These are phyloP conservation scores for Xylocampa areola DNA, from an alignment of 2,888 invertebrate species.

Conservation along the genomic window DNA sequence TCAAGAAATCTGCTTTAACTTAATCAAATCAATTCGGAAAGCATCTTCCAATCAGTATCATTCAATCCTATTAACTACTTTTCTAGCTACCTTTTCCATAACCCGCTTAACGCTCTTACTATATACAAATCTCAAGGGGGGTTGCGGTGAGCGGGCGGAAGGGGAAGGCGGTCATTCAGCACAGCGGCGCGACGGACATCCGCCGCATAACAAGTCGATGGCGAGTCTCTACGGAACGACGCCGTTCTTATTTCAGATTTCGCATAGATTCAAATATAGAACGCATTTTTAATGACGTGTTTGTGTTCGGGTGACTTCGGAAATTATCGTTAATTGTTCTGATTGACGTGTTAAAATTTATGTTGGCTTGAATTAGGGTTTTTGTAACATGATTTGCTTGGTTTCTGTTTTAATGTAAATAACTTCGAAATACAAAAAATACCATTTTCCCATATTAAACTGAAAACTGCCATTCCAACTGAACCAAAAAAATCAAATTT, in stretches of 20 bases:
- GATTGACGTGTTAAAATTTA: slow-evolving; percentile 12
- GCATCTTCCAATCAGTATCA: neutral
- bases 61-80: neutral
- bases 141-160: slow-evolving; percentile 75
- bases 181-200: slow-evolving; percentile 90
- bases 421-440: too few species aligned
- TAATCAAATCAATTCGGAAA: neutral
- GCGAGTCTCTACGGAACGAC: slow-evolving; percentile 77
- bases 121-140: slow-evolving; percentile 56
- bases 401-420: too few species aligned
- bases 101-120: slow-evolving; percentile 61
- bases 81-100: slow-evolving; percentile 6
- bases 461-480: too few species aligned
- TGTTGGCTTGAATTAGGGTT: slow-evolving; percentile 3
- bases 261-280: slow-evolving; percentile 78
- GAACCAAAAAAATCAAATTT: too few species aligned
- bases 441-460: too few species aligned
- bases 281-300: slow-evolving; percentile 56
- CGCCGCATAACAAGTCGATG: slow-evolving; percentile 90
- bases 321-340: slow-evolving; percentile 46
- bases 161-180: slow-evolving; percentile 89
- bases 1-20: neutral
- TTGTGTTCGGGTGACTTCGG: slow-evolving; percentile 22
- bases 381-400: too few species aligned
- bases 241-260: slow-evolving; percentile 84